Base-by-base conservation (phyloP, 1,140 invertebrate species). In the Achroia grisella region DNA sequence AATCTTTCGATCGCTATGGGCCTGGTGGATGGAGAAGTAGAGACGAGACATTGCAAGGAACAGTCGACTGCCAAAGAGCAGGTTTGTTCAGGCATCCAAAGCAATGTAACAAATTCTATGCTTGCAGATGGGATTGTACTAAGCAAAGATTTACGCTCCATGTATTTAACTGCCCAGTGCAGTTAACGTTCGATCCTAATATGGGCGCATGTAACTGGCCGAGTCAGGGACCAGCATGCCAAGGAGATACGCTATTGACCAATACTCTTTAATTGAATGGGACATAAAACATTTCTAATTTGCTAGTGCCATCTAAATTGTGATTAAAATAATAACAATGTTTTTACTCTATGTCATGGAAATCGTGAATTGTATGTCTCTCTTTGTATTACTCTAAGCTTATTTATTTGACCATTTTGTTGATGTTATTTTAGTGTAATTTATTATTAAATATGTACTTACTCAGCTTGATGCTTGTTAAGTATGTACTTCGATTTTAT, bases 151-250 rank as follows among this genome's bases (percentile, higher is more conserved):
- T 91, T 70, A 94, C 93, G 4, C 86, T 95, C 4, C 92, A 94
- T 58, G 87, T 93, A 1, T 93, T 95, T 69, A 93, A 93, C 55
- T 95, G 94, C 69, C 93, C 94, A 0, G 89, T 95, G 37, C 92
- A 93, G 65, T 82, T 95, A 29, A 93, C 92, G 13, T 95, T 94
- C 58, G 94, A 95, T 69, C 87, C 89, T 8, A 89, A 78, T 17
- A 87, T 93, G 47, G 89, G 91, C 15, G 94, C 93, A 36, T 95
- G 94, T 58, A 95, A 95, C 69, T 95, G 93, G 92, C 93, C 93
- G 1, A 93, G 91, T 55, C 91, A 93, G 63, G 93, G 93, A 36
- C 93, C 93, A 0, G 90, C 91, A 33, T 95, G 93, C 68, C 89
- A 92, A 54, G 90, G 89, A 41, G 89, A 93, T 50, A 93, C 91